phyloP scores from a whole-genome alignment of 2,888 invertebrate species.

The Molorchus minor region DNA sequence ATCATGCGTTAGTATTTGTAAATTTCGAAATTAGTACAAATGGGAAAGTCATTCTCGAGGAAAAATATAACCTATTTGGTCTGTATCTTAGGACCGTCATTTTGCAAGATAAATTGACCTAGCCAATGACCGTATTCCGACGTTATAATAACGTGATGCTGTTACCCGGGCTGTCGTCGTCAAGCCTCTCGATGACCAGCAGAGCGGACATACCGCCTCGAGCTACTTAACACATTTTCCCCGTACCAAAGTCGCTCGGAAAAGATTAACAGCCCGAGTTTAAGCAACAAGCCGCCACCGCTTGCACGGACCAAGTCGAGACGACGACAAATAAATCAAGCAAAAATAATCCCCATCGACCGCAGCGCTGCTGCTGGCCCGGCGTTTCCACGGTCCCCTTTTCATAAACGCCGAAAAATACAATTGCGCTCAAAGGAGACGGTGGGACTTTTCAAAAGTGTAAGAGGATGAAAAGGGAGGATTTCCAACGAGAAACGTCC shows the following conservation, averaged over 20 bases:
- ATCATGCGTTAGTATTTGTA: too few species aligned
- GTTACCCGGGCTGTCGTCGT: too few species aligned
- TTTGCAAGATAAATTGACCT: too few species aligned
- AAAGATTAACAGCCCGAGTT: neutral
- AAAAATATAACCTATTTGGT: too few species aligned
- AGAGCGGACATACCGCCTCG: too few species aligned
- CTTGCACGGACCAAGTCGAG: neutral
- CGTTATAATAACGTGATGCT: too few species aligned
- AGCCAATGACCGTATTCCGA: too few species aligned
- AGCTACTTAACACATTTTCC: neutral
- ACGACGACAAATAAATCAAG: constrained; percentile 33
- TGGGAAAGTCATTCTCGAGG: too few species aligned
- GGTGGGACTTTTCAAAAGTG: constrained; percentile 36
- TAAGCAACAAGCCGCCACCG: neutral
- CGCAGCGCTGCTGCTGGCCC: constrained; percentile 3
- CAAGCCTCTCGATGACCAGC: too few species aligned
- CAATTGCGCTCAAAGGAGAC: constrained; percentile 33
- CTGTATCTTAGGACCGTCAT: too few species aligned
- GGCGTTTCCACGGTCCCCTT: constrained; percentile 15
- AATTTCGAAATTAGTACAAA: too few species aligned
- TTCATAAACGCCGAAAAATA: constrained; percentile 32
- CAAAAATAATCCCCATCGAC: constrained; percentile 36
- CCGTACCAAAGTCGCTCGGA: neutral
- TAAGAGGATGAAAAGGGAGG: constrained; percentile 44
- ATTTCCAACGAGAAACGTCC: constrained; percentile 43